phyloP scores from a whole-genome alignment of 1,140 invertebrate genomes.

The Galleria mellonella region DNA sequence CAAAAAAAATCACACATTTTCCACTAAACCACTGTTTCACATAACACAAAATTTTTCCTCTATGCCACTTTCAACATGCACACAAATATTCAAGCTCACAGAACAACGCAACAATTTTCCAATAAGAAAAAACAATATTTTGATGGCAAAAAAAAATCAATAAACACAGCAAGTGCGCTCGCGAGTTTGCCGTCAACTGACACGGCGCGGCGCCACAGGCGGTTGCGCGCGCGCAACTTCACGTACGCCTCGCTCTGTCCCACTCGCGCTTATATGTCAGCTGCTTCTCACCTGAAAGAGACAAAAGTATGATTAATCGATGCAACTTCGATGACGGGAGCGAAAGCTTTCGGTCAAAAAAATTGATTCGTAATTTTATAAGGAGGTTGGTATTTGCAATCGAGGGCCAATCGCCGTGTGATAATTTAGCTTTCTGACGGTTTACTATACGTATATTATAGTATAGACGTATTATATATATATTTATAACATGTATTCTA shows the following conservation, averaged over 20 bases:
- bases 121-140: constrained; percentile 7
- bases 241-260: constrained; percentile 3
- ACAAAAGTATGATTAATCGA: constrained; percentile 17
- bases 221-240: constrained; percentile 15
- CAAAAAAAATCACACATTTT: constrained; percentile 12
- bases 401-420: constrained; percentile 7
- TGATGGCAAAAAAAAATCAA: background rate
- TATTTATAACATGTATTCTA: too few relatives aligned
- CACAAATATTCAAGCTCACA: too few relatives aligned
- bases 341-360: constrained; percentile 29
- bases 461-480: too few relatives aligned
- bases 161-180: constrained; percentile 2
- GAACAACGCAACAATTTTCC: constrained; percentile 6
- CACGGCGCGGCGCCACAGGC: constrained; percentile 20
- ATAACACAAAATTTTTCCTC: constrained; percentile 1
- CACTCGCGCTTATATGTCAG: constrained; percentile 11
- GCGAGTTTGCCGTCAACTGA: constrained; percentile 19
- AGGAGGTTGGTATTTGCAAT: constrained; percentile 5
- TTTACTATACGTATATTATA: too few relatives aligned
- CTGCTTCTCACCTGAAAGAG: constrained; percentile 14
- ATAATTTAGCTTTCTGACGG: constrained; percentile 1
- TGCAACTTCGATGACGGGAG: constrained; percentile 3
- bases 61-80: too few relatives aligned
- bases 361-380: constrained; percentile 27
- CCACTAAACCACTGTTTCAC: constrained; percentile 1